A percentile compares a stretch with the other conserved stretches of the same genome.
Evolutionary conservation across 2,797 vertebrate species (phyloP).

Genomic region (Pempheris klunzingeri): DNA sequence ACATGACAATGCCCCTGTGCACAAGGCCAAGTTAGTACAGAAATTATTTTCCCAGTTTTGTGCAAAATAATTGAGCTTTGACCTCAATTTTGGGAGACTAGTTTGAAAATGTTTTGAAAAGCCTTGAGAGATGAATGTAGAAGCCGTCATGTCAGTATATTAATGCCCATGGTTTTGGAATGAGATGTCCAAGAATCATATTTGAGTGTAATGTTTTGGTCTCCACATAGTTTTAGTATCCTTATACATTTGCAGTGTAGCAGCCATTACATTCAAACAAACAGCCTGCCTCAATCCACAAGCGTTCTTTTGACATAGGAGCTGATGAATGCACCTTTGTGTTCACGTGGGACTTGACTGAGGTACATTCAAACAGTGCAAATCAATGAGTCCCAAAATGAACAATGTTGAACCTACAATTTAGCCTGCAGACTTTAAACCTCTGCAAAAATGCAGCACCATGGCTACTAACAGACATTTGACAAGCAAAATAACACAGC

Average conservation of each 20-base stretch:
- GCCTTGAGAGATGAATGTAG: not conserved
- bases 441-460: conserved; percentile 41
- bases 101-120: conserved; percentile 3
- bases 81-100: not conserved
- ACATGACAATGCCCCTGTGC: not conserved
- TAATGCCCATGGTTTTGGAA: not conserved
- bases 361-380: conserved; percentile 43
- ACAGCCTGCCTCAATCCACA: conserved; percentile 25
- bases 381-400: conserved; percentile 53
- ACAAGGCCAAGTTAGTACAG: not conserved
- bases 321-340: conserved; percentile 51
- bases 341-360: conserved; percentile 37
- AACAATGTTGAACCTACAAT: conserved; percentile 40
- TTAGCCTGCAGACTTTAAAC: conserved; percentile 25
- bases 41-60: not conserved
- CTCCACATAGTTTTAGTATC: not conserved
- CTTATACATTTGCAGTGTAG: conserved; percentile 1
- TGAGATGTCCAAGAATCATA: conserved; percentile 3
- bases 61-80: not conserved
- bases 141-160: not conserved
- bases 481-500: conserved; percentile 27
- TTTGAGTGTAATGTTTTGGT: not conserved
- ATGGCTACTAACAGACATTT: conserved; percentile 4
- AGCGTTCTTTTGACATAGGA: conserved; percentile 32
- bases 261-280: conserved; percentile 32